These are phyloP conservation scores for Meda fulgida DNA, from an alignment of 2,797 vertebrate genomes.

Conservation along the genomic window DNA sequence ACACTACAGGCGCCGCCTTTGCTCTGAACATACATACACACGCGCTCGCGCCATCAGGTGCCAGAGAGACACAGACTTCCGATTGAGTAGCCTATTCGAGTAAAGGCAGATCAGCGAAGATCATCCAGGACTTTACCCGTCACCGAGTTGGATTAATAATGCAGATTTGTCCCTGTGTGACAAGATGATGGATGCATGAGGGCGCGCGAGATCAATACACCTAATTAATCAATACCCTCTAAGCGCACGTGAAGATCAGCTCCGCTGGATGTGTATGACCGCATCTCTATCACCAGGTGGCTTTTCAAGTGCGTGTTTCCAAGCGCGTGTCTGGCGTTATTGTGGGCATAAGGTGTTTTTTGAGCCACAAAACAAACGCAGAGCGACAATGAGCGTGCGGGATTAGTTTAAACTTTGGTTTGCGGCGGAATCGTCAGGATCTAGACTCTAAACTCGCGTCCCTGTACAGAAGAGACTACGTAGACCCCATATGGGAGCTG, in stretches of 20 bases:
- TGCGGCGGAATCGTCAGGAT: constrained; percentile 49
- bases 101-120: constrained; percentile 60
- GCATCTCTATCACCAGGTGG: constrained; percentile 49
- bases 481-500: constrained; percentile 33
- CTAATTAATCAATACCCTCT: constrained; percentile 41
- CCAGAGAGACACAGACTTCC: constrained; percentile 36
- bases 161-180: constrained; percentile 20
- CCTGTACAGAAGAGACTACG: constrained; percentile 45
- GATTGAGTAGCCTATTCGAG: constrained; percentile 65
- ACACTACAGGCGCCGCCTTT: constrained; percentile 50
- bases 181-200: constrained; percentile 45
- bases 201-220: constrained; percentile 42
- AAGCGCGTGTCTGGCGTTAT: constrained; percentile 26
- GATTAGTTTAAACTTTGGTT: constrained; percentile 57
- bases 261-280: constrained; percentile 45
- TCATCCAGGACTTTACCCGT: constrained; percentile 50
- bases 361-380: constrained; percentile 15
- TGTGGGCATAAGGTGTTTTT: constrained; percentile 40
- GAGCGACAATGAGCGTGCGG: constrained; percentile 23
- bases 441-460: constrained; percentile 51
- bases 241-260: constrained; percentile 48
- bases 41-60: constrained; percentile 42
- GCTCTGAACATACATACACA: constrained; percentile 37
- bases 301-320: constrained; percentile 30
- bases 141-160: constrained; percentile 39